phyloP scores from a whole-genome alignment of 2,888 invertebrate genomes.

The Podotricha telesiphe region DNA sequence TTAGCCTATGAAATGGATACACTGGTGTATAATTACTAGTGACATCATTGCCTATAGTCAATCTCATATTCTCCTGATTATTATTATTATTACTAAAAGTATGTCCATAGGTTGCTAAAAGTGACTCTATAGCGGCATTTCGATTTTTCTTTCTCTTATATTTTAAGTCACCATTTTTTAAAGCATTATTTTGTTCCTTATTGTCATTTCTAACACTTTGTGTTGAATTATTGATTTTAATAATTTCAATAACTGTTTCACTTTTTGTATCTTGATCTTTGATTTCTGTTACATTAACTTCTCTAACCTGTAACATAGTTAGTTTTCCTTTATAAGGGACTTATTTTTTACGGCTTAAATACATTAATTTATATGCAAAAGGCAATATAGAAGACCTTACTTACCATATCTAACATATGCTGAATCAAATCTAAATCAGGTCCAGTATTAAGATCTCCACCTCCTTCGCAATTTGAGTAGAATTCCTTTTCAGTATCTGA shows the following conservation, averaged over 20 bases:
- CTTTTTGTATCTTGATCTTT: constrained; percentile 41
- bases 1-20: background rate
- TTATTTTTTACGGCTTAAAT: background rate
- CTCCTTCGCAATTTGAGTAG: constrained; percentile 48
- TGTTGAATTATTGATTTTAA: constrained; percentile 5
- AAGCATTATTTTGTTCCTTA: background rate
- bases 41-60: constrained; percentile 6
- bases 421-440: constrained; percentile 61
- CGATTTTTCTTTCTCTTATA: constrained; percentile 46
- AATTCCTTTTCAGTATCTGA: constrained; percentile 62
- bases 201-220: background rate
- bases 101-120: constrained; percentile 47
- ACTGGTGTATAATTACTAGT: background rate
- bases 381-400: constrained; percentile 41
- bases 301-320: constrained; percentile 53
- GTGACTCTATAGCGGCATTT: constrained; percentile 60
- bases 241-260: constrained; percentile 30
- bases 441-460: constrained; percentile 46
- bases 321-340: background rate
- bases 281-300: constrained; percentile 34
- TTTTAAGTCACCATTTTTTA: constrained; percentile 8
- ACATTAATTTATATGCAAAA: background rate
- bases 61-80: constrained; percentile 1
- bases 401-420: constrained; percentile 62
- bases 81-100: constrained; percentile 20